Conservation (phyloP, 1,140 invertebrate species). For the Nautilus pompilius region DNA sequence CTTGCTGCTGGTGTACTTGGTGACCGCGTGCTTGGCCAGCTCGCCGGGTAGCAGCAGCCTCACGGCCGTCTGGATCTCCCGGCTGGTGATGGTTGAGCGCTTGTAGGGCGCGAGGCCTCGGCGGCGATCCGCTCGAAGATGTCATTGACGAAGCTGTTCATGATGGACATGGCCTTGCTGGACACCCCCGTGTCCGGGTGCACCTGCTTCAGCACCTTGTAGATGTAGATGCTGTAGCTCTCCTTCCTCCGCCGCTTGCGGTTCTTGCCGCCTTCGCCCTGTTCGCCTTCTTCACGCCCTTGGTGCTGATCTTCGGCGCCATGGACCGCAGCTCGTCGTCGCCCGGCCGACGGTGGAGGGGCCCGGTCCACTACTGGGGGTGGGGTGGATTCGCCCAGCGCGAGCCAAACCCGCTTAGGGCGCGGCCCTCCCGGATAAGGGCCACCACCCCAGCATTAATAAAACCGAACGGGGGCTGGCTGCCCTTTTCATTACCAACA, state of each 20-base stretch:
- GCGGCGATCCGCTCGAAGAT: slow-evolving; percentile 56
- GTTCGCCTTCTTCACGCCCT: slow-evolving; percentile 30
- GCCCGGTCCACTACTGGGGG: too few species aligned
- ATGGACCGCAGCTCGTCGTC: slow-evolving; percentile 6
- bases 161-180: slow-evolving; percentile 50
- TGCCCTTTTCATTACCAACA: too few species aligned
- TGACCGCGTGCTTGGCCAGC: slow-evolving; percentile 64
- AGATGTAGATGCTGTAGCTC: slow-evolving; percentile 70
- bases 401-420: too few species aligned
- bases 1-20: slow-evolving; percentile 63
- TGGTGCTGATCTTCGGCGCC: slow-evolving; percentile 7
- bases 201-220: slow-evolving; percentile 71
- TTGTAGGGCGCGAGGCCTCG: slow-evolving; percentile 50
- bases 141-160: slow-evolving; percentile 56
- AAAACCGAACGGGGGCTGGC: too few species aligned
- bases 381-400: too few species aligned
- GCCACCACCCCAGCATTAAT: too few species aligned
- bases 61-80: slow-evolving; percentile 66
- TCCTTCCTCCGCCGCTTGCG: slow-evolving; percentile 60
- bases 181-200: slow-evolving; percentile 70
- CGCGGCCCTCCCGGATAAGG: too few species aligned
- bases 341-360: too few species aligned
- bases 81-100: slow-evolving; percentile 57
- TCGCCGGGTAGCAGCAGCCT: slow-evolving; percentile 64
- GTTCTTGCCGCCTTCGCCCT: slow-evolving; percentile 31